Percentiles rank a stretch among this genome's conserved stretches.
phyloP scores from a whole-genome alignment of 1,140 invertebrate genomes.

The Pogonomyrmex barbatus region DNA sequence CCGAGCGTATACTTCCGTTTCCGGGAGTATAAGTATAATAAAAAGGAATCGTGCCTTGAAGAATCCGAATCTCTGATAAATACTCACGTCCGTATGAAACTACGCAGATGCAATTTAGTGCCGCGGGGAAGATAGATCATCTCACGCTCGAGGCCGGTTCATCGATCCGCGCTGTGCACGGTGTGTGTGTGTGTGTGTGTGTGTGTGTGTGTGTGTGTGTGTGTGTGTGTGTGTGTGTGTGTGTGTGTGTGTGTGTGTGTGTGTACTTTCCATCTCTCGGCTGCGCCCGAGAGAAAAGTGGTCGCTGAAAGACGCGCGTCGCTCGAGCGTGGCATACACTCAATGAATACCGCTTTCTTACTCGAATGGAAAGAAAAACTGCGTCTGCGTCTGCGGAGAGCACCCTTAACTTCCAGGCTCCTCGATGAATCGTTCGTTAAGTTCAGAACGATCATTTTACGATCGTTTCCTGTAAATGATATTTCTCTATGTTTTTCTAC shows the following conservation, averaged over 20 bases:
- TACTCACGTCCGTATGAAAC: constrained; percentile 38
- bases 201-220: constrained; percentile 10
- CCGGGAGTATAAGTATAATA: background rate
- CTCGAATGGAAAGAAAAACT: constrained; percentile 59
- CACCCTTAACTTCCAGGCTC: constrained; percentile 13
- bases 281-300: constrained; percentile 51
- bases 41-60: constrained; percentile 3
- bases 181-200: background rate
- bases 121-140: constrained; percentile 50
- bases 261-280: constrained; percentile 54
- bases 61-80: constrained; percentile 40
- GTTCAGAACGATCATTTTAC: constrained; percentile 9
- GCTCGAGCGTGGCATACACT: constrained; percentile 57
- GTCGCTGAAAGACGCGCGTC: constrained; percentile 64
- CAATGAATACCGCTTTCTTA: constrained; percentile 65
- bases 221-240: constrained; percentile 22
- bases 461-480: constrained; percentile 11
- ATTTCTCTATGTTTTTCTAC: background rate
- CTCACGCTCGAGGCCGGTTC: constrained; percentile 22
- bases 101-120: constrained; percentile 50
- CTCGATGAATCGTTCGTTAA: constrained; percentile 40
- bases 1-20: background rate
- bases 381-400: constrained; percentile 7
- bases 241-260: background rate
- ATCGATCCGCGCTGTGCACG: constrained; percentile 37